Base-by-base conservation (phyloP, 2,797 vertebrate species). In the Rhinichthys osculus region DNA sequence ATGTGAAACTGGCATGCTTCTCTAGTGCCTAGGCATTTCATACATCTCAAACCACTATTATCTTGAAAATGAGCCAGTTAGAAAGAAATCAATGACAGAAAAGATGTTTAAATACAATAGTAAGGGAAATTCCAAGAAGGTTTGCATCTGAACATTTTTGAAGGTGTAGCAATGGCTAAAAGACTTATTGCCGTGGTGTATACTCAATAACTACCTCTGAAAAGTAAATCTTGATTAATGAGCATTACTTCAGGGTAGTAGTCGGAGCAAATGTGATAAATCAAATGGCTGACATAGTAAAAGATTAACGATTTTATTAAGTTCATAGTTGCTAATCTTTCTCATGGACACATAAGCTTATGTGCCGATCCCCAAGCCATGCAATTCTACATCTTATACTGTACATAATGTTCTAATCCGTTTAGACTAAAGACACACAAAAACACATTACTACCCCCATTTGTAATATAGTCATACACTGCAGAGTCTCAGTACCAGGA, bases 321-420 rank as follows among this genome's bases (percentile, higher is more conserved):
- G 69, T 50, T 64, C 1, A 17, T 64, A 83, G 42, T 57, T 83
- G 54, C 71, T 76, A 76, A 76, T 76, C 42, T 52, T 74, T 50
- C 19, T 35, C 35, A 62, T 74, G 8, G 30, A 50, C 13, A 3
- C 70, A 47, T 40, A 72, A 64, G 21, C 70, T 64, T 72, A 47
- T 73, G 17, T 71, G 52, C 54, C 7, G 40, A 64, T 33, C 40
- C 5, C 71, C 21, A 33, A 50, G 40, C 17, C 3, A 62, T 33
- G 19, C 57, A 47, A 62, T 21, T 83, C 17, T 7, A 73, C 35
- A 14, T 71, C 27, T 42, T 33, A 14, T 42, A 30, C 5, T 19
- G 57, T 30, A 64, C 13, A 64, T 17, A 3, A 64, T 33, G 35
- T 44, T 44, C 52, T 33, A 40, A 62, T 64, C 27, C 10, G 4